Conservation (phyloP, 2,113 vertebrate genomes). For the Bothrops jararaca region DNA sequence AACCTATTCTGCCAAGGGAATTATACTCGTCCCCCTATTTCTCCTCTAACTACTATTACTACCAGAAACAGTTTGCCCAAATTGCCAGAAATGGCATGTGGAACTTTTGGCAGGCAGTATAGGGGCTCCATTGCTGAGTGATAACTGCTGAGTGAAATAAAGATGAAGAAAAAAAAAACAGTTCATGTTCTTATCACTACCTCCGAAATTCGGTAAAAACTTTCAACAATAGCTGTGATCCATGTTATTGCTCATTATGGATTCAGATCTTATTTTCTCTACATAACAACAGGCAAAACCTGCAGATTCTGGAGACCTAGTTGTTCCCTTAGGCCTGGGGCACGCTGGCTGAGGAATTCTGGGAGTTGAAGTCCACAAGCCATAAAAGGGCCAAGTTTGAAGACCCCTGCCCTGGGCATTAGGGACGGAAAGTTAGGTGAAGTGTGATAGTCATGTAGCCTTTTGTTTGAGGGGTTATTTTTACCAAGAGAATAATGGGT, state of each 20-base stretch:
- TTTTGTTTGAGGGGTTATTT: background rate
- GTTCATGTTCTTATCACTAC: background rate
- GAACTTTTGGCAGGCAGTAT: background rate
- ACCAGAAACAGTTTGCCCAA: background rate
- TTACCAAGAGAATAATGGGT: background rate
- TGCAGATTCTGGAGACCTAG: background rate
- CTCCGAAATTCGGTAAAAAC: background rate
- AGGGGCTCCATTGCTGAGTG: background rate
- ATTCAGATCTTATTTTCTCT: background rate
- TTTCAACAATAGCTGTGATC: background rate
- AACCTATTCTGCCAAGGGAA: background rate
- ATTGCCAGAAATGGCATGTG: background rate
- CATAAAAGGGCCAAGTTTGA: too few relatives aligned
- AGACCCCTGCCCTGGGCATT: background rate
- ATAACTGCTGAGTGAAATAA: background rate
- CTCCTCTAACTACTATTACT: background rate
- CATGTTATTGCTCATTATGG: background rate
- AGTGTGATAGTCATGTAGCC: background rate
- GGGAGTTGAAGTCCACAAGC: too few relatives aligned
- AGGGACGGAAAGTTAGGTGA: background rate
- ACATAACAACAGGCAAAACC: background rate
- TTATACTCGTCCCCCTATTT: background rate
- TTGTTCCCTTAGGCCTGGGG: background rate
- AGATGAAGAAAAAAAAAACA: background rate
- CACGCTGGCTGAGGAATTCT: too few relatives aligned